A percentile compares a stretch with the other conserved stretches of the same genome.
phyloP scores from a whole-genome alignment of 1,140 invertebrate species.

The Caenorhabditis elegans region DNA sequence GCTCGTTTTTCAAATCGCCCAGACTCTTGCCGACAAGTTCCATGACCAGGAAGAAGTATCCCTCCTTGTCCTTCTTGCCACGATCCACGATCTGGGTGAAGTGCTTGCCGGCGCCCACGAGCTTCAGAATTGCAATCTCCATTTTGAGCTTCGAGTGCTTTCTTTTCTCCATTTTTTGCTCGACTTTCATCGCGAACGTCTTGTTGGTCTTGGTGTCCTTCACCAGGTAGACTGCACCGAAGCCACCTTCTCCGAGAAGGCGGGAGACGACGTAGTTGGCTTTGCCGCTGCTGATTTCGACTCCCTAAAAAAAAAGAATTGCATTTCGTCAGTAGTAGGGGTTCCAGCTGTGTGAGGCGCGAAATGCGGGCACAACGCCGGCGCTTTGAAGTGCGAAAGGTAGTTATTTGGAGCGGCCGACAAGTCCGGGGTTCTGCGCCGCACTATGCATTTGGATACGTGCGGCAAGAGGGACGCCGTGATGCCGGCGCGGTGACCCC shows the following conservation, averaged over 20 bases:
- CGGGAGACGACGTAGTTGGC: neutral
- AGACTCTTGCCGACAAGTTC: constrained; percentile 52
- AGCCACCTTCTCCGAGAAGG: neutral
- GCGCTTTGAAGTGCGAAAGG: too few relatives aligned
- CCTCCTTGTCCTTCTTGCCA: constrained; percentile 49
- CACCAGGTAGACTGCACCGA: neutral
- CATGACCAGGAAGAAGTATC: constrained; percentile 52
- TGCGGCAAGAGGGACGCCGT: too few relatives aligned
- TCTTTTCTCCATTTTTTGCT: constrained; percentile 39
- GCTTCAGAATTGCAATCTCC: constrained; percentile 56
- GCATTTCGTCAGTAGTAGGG: too few relatives aligned
- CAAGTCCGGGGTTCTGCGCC: too few relatives aligned
- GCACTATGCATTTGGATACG: too few relatives aligned
- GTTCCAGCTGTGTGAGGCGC: too few relatives aligned
- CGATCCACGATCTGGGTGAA: constrained; percentile 49
- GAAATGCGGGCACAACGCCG: too few relatives aligned
- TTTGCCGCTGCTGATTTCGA: neutral
- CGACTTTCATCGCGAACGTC: constrained; percentile 46
- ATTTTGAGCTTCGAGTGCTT: constrained; percentile 50
- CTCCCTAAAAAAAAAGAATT: neutral
- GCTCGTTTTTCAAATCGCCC: constrained; percentile 45
- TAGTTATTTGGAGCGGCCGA: too few relatives aligned
- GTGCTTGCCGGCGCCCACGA: constrained; percentile 39
- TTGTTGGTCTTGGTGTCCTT: constrained; percentile 18
- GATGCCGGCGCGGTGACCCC: too few relatives aligned